Evolutionary conservation across 2,797 vertebrate species (phyloP).

Genomic region (Tokudaia muenninki): DNA sequence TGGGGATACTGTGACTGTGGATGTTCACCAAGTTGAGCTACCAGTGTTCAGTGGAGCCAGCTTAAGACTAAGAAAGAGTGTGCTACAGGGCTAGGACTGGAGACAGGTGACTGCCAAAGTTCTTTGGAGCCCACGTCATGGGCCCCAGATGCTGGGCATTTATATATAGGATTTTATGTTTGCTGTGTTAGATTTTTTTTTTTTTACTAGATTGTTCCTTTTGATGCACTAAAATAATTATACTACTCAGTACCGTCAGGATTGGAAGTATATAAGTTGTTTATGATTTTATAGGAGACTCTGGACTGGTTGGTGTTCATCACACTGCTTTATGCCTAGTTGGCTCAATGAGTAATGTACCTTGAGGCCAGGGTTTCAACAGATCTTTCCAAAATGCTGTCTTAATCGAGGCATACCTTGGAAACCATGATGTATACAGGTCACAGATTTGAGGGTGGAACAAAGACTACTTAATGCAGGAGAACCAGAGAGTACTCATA

Average conservation of each 20-base stretch:
- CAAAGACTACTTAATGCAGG: slow-evolving; percentile 86
- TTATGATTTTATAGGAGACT: background rate
- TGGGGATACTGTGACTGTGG: background rate
- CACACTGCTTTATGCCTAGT: background rate
- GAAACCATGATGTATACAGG: slow-evolving; percentile 88
- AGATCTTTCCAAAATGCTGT: slow-evolving; percentile 80
- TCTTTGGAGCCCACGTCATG: background rate
- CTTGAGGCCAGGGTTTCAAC: background rate
- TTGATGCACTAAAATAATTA: background rate
- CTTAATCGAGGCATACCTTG: slow-evolving; percentile 88
- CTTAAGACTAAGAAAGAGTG: background rate
- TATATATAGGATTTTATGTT: background rate
- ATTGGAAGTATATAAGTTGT: background rate
- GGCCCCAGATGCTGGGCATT: background rate
- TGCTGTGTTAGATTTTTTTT: background rate
- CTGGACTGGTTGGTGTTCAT: background rate
- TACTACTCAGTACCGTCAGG: background rate
- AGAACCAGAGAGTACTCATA: slow-evolving; percentile 89
- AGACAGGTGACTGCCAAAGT: background rate
- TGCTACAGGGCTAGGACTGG: background rate
- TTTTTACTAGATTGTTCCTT: background rate
- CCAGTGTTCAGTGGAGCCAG: background rate
- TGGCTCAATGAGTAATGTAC: background rate
- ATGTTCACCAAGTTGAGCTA: background rate
- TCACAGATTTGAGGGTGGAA: slow-evolving; percentile 88